Conservation (phyloP, 2,797 vertebrate genomes). For the Sebastes trivittatus region DNA sequence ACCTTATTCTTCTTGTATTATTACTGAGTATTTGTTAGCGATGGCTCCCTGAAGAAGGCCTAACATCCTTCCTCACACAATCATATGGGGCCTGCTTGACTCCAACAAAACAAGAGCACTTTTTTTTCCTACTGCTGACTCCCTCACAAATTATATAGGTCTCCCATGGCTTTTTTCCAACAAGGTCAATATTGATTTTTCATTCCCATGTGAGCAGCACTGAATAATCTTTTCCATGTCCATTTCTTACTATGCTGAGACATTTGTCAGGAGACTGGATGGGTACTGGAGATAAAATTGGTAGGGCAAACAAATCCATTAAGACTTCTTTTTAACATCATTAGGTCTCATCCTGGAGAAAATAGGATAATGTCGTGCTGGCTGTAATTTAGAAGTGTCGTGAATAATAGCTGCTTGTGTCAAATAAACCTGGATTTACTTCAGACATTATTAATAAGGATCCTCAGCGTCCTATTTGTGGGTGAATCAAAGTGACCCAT, state of each 20-base stretch:
- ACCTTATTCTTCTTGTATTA: conserved; percentile 43
- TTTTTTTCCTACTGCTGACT: conserved; percentile 56
- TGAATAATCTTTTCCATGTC: conserved; percentile 66
- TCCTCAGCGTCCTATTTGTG: neutral
- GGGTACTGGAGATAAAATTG: conserved; percentile 47
- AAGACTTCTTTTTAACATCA: conserved; percentile 59
- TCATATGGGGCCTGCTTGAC: conserved; percentile 15
- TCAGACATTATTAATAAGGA: conserved; percentile 10
- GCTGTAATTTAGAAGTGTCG: neutral
- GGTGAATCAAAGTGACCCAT: conserved; percentile 25
- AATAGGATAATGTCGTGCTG: conserved; percentile 30
- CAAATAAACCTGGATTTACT: conserved; percentile 11
- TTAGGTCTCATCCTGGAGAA: conserved; percentile 46
- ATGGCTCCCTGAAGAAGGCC: conserved; percentile 30
- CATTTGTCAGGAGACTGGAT: conserved; percentile 61
- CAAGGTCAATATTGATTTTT: conserved; percentile 73
- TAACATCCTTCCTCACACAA: conserved; percentile 3
- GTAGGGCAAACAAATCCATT: conserved; percentile 62
- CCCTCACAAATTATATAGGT: conserved; percentile 53
- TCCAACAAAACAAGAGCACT: conserved; percentile 32
- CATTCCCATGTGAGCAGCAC: conserved; percentile 55
- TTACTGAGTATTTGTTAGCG: conserved; percentile 48
- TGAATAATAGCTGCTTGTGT: conserved; percentile 40
- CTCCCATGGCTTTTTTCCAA: conserved; percentile 47
- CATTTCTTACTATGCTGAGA: conserved; percentile 51